Evolutionary conservation across 2,797 vertebrate genomes (phyloP).

Genomic region (Simalia tracyae): DNA sequence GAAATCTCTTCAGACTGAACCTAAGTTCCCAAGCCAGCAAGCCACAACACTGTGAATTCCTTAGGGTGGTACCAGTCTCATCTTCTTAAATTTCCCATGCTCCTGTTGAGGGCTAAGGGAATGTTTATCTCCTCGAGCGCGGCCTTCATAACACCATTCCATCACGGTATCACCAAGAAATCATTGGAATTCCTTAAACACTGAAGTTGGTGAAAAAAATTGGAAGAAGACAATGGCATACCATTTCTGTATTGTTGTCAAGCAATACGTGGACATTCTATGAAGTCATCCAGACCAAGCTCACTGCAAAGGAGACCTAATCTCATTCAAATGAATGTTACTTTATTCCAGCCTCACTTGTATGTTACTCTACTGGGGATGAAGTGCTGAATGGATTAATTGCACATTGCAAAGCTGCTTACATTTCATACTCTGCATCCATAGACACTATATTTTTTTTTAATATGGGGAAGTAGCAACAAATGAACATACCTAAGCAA

Average conservation of each 20-base stretch:
- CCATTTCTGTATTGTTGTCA: not conserved
- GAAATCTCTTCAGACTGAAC: no score
- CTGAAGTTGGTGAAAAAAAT: not conserved
- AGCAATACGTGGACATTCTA: not conserved
- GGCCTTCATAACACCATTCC: no score
- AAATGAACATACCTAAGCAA: not conserved
- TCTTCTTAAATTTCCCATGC: no score
- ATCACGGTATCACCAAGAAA: not conserved
- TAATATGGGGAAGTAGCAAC: not conserved
- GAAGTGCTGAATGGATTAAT: conserved; percentile 26
- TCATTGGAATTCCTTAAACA: not conserved
- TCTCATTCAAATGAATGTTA: not conserved
- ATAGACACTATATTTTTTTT: no score
- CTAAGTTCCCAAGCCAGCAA: no score
- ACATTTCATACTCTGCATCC: not conserved
- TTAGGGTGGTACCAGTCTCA: no score
- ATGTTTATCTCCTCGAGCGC: no score
- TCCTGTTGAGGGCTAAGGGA: no score
- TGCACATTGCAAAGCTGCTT: not conserved
- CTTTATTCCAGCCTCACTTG: not conserved
- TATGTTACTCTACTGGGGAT: not conserved
- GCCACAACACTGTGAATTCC: no score
- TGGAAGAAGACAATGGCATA: not conserved
- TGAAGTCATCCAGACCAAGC: not conserved
- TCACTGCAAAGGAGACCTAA: not conserved